Evolutionary conservation across 2,113 vertebrate species (phyloP).

Genomic region (Tupaia chinensis): DNA sequence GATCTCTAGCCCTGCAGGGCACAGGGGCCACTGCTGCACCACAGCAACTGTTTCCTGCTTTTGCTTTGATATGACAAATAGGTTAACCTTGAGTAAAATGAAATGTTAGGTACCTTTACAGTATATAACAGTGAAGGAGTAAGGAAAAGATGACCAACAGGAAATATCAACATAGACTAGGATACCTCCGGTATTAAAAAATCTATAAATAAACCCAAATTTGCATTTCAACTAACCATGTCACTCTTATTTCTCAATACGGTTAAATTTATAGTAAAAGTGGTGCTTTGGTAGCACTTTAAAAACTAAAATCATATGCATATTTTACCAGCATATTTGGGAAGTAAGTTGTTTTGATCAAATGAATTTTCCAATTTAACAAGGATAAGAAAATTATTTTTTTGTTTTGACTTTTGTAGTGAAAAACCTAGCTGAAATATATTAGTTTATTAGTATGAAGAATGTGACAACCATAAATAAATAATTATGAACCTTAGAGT

Average conservation of each 20-base stretch:
- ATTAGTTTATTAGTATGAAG: background rate
- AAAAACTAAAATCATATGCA: background rate
- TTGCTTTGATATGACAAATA: background rate
- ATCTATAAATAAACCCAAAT: background rate
- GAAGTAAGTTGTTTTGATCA: background rate
- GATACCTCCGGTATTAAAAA: background rate
- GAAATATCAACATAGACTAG: background rate
- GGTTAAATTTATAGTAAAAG: background rate
- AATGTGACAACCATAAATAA: background rate
- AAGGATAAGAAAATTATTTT: background rate
- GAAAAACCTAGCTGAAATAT: background rate
- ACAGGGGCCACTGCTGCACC: no score
- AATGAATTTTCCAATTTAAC: background rate
- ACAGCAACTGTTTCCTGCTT: background rate
- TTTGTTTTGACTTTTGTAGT: background rate
- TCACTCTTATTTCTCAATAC: background rate
- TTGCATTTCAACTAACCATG: background rate
- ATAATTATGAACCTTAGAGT: background rate
- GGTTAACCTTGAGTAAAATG: background rate
- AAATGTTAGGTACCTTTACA: background rate
- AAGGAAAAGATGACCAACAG: background rate
- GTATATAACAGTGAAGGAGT: background rate
- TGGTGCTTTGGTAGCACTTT: background rate
- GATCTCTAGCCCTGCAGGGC: no score
- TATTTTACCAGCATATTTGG: background rate